Evolutionary conservation across 1,140 invertebrate genomes (phyloP).

Genomic region (Penaeus chinensis): DNA sequence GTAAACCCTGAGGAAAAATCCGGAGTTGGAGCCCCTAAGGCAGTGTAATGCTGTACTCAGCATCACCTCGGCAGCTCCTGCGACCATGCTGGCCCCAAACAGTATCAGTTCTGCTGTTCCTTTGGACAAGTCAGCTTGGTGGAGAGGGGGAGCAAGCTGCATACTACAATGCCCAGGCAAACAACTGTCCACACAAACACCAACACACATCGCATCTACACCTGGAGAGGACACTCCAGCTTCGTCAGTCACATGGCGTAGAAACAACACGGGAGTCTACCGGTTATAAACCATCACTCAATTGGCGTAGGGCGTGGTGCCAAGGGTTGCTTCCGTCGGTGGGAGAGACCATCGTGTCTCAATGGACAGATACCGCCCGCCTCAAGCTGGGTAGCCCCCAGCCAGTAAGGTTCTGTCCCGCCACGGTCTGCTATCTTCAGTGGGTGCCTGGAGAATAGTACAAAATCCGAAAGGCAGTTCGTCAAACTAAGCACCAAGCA

Average conservation of each 20-base stretch:
- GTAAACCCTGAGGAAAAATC: too few species aligned
- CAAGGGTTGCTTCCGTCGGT: neutral
- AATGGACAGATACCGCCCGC: neutral
- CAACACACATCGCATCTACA: too few species aligned
- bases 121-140: too few species aligned
- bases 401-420: neutral
- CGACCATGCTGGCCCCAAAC: too few species aligned
- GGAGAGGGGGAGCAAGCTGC: too few species aligned
- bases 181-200: too few species aligned
- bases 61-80: too few species aligned
- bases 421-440: neutral
- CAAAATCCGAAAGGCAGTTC: neutral
- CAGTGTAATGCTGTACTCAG: too few species aligned
- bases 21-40: too few species aligned
- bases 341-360: neutral
- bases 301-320: neutral
- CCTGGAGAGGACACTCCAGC: slow-evolving; percentile 2
- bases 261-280: neutral
- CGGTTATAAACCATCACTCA: neutral
- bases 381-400: neutral
- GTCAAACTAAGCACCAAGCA: neutral
- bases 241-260: neutral
- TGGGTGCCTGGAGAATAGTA: neutral
- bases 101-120: too few species aligned
- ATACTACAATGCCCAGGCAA: too few species aligned